Conservation (phyloP, 1,140 invertebrate genomes). For the Drosophila repleta region DNA sequence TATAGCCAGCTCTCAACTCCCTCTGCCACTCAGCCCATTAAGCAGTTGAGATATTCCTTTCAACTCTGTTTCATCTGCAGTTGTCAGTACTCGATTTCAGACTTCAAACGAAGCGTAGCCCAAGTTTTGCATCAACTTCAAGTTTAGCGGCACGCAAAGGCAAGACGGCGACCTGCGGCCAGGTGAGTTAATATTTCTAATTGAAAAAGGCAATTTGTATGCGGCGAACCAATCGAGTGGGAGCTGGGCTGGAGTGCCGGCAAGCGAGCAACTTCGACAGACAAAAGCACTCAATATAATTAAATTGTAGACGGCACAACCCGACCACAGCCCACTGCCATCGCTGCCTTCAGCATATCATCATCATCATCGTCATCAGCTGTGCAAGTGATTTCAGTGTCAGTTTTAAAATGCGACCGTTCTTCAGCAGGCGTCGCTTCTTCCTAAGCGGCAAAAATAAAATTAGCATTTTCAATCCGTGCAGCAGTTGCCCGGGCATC, state of each 20-base stretch:
- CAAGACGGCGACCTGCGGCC: conserved; percentile 22
- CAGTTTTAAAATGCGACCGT: conserved; percentile 55
- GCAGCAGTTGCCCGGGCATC: conserved; percentile 6
- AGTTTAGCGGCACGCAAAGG: conserved; percentile 32
- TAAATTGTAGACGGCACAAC: conserved; percentile 62
- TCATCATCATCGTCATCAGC: conserved; percentile 4
- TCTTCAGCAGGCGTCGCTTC: conserved; percentile 50
- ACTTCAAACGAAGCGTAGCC: conserved; percentile 45
- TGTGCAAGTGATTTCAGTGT: conserved; percentile 28
- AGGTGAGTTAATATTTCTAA: conserved; percentile 78
- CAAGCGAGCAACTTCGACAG: conserved; percentile 33
- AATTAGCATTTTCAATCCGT: conserved; percentile 57
- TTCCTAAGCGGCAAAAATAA: conserved; percentile 47
- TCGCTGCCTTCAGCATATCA: not conserved
- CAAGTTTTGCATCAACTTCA: conserved; percentile 67
- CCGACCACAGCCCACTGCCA: conserved; percentile 16
- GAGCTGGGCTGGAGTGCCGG: conserved; percentile 8
- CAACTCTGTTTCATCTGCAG: conserved; percentile 21
- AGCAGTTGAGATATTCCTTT: conserved; percentile 19
- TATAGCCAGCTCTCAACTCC: conserved; percentile 15
- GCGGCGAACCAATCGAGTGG: conserved; percentile 61
- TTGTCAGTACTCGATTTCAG: conserved; percentile 40
- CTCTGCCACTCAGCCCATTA: conserved; percentile 28
- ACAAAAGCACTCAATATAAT: conserved; percentile 80
- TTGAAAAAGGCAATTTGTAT: conserved; percentile 81